A percentile compares a stretch with the other conserved stretches of the same genome.
Conservation (phyloP, 1,140 invertebrate species). For the Magallana ariakensis region DNA sequence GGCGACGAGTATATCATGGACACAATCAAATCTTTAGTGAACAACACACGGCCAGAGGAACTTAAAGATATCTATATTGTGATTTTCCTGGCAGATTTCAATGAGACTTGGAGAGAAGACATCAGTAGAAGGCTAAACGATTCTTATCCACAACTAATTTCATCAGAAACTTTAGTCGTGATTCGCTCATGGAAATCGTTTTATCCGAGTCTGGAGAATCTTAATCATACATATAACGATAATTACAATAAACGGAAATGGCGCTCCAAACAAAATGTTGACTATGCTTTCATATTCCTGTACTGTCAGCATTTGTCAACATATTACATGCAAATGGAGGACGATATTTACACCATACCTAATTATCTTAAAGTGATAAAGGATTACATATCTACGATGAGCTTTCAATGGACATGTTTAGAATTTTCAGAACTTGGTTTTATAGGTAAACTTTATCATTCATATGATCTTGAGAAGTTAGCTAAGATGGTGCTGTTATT, state of each 20-base stretch:
- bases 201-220: slow-evolving; percentile 70
- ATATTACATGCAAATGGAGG: slow-evolving; percentile 77
- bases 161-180: slow-evolving; percentile 70
- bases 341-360: slow-evolving; percentile 72
- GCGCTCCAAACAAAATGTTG: slow-evolving; percentile 76
- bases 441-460: slow-evolving; percentile 72
- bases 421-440: slow-evolving; percentile 76
- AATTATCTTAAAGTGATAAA: slow-evolving; percentile 69
- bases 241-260: slow-evolving; percentile 68
- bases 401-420: slow-evolving; percentile 69
- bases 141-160: slow-evolving; percentile 54
- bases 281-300: slow-evolving; percentile 74
- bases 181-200: slow-evolving; percentile 66
- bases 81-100: slow-evolving; percentile 66
- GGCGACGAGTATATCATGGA: slow-evolving; percentile 59
- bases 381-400: slow-evolving; percentile 66
- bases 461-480: slow-evolving; percentile 68
- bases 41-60: slow-evolving; percentile 54
- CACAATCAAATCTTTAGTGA: slow-evolving; percentile 62
- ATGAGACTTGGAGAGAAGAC: slow-evolving; percentile 44
- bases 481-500: slow-evolving; percentile 72
- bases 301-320: slow-evolving; percentile 67
- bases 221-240: slow-evolving; percentile 74
- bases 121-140: slow-evolving; percentile 47
- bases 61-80: slow-evolving; percentile 64